Evolutionary conservation across 2,888 invertebrate genomes (phyloP).

Genomic region (Drosophila neotestacea): DNA sequence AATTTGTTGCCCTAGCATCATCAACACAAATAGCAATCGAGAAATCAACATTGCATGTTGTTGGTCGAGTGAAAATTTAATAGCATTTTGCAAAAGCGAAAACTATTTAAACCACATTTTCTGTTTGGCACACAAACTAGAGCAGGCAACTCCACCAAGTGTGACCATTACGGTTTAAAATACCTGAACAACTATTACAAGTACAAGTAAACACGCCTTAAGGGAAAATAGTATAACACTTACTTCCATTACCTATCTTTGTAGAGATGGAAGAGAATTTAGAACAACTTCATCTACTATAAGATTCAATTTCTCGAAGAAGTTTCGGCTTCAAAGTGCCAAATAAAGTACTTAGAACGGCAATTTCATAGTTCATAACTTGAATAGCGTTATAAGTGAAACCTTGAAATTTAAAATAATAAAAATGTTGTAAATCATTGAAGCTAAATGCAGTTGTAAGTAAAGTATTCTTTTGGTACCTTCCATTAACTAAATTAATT

Average conservation of each 20-base stretch:
- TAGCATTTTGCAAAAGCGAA: conserved; percentile 60
- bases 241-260: neutral
- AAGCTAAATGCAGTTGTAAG: too few species aligned
- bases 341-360: neutral
- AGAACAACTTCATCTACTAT: neutral
- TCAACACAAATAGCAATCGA: conserved; percentile 42
- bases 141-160: conserved; percentile 53
- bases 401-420: too few species aligned
- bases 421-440: too few species aligned
- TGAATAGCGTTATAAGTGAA: too few species aligned
- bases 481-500: too few species aligned
- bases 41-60: conserved; percentile 61
- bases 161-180: conserved; percentile 50
- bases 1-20: conserved; percentile 45
- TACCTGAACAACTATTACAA: conserved; percentile 9
- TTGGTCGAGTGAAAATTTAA: conserved; percentile 39
- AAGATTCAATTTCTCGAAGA: neutral
- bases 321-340: neutral
- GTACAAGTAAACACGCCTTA: neutral
- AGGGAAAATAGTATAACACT: neutral
- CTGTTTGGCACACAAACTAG: conserved; percentile 40
- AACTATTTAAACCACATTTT: conserved; percentile 50
- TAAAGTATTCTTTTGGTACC: too few species aligned
- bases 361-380: too few species aligned
- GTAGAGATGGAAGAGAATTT: too few species aligned